These are phyloP conservation scores for Zaprionus africanus DNA, from an alignment of 1,140 invertebrate species.

Conservation along the genomic window DNA sequence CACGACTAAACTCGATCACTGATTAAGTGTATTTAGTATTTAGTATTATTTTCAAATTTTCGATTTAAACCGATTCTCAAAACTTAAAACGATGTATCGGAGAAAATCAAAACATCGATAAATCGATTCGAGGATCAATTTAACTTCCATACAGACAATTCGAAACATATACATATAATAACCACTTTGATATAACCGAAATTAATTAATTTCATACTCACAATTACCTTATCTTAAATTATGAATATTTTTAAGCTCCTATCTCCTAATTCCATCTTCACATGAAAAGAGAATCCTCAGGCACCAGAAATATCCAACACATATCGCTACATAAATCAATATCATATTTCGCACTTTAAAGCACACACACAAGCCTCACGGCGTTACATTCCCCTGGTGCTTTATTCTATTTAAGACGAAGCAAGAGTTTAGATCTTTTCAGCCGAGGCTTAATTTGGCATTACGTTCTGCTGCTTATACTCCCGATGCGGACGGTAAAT, in stretches of 20 bases:
- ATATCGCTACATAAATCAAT: background rate
- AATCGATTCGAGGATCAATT: no score
- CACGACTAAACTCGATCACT: no score
- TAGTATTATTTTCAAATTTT: no score
- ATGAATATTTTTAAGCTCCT: background rate
- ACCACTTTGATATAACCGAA: no score
- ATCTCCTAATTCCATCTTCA: background rate
- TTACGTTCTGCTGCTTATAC: slow-evolving; percentile 5
- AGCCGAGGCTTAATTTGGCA: slow-evolving; percentile 21
- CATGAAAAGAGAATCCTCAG: background rate
- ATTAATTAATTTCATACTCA: no score
- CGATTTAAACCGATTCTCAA: no score
- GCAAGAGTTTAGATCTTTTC: slow-evolving; percentile 1
- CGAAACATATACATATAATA: no score
- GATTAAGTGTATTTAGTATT: no score
- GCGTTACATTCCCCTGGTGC: background rate
- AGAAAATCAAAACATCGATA: no score
- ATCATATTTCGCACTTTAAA: background rate
- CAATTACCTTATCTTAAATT: background rate
- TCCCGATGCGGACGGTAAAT: slow-evolving; percentile 23
- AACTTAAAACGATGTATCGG: no score
- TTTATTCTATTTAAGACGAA: background rate
- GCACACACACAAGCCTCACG: background rate
- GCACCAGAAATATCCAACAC: background rate
- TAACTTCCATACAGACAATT: no score